These are phyloP conservation scores for Drosophila tripunctata DNA, from an alignment of 2,888 invertebrate genomes.

Conservation along the genomic window DNA sequence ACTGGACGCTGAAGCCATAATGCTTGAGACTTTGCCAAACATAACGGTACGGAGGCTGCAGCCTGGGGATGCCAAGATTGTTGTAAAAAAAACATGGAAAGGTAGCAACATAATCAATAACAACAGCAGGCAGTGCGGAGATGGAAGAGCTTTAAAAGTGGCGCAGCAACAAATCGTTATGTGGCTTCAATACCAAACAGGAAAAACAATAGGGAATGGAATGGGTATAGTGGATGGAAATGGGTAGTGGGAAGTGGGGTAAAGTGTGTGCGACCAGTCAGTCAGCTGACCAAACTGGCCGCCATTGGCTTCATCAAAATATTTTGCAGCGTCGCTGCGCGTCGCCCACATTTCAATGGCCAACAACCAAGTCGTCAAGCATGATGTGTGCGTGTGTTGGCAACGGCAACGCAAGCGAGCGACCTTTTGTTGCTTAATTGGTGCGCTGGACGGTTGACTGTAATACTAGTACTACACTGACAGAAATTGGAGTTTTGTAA, in stretches of 20 bases:
- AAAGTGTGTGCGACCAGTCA: not conserved
- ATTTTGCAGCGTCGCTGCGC: slow-evolving; percentile 56
- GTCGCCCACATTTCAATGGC: slow-evolving; percentile 62
- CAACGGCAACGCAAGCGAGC: slow-evolving; percentile 29
- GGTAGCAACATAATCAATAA: not conserved
- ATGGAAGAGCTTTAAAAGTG: slow-evolving; percentile 37
- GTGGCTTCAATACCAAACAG: not conserved
- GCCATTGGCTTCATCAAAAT: slow-evolving; percentile 65
- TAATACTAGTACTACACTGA: slow-evolving; percentile 6
- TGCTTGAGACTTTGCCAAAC: slow-evolving; percentile 54
- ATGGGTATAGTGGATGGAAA: not conserved
- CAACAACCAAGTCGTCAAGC: slow-evolving; percentile 38
- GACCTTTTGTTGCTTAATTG: slow-evolving; percentile 74
- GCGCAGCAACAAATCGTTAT: slow-evolving; percentile 34
- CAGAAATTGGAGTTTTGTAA: slow-evolving; percentile 6
- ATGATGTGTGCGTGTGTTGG: slow-evolving; percentile 13
- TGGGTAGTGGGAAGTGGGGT: not conserved
- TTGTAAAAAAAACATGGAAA: slow-evolving; percentile 49
- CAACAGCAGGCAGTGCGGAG: slow-evolving; percentile 1
- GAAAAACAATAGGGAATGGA: too few species aligned
- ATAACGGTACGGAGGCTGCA: slow-evolving; percentile 14
- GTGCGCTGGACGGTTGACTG: slow-evolving; percentile 50
- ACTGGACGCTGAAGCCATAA: slow-evolving; percentile 40
- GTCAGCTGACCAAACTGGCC: slow-evolving; percentile 16
- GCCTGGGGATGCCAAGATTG: slow-evolving; percentile 46